Base-by-base conservation (phyloP, 1,140 invertebrate genomes). In the Eufriesea mexicana region DNA sequence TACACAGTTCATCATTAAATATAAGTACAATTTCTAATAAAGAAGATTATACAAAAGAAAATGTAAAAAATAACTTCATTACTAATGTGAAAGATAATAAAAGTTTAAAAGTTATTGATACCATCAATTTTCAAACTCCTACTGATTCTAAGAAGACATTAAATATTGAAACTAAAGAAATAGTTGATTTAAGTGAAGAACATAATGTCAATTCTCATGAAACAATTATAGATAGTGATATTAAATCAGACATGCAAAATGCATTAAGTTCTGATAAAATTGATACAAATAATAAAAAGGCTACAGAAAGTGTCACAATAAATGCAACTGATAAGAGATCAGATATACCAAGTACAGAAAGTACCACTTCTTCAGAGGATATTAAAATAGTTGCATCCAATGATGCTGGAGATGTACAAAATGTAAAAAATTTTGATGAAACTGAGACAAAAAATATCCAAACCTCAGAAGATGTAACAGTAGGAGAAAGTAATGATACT, bases 171-270 rank as follows among this genome's bases (percentile, higher is more conserved):
- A 1, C 0, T 62, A 1, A 25, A 45, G 2, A 54, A 61, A 4
- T 2, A 23, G 5, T 6, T 71, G 28, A 55, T 47, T 64, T 20
- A 28, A 16, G 35, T 51, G 5, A 72, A 49, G 14, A 47, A 35
- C 9, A 16, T 61, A n/a, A 59, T 78, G 10, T 18, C 35, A 47
- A 14, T 76, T 64, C 84, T 78, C 57, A 73, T 35, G 49, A 85
- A 75, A n/a, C 55, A 78, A 80, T 82, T 83, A 66, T 78, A 68
- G 79, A 79, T 84, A 79, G 79, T 47, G 83, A 84, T 78, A 78
- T 75, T 67, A 84, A 90, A 9, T 5, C 14, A 18, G 28, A 64
- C 35, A 6, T 64, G 8, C 28, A 35, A 64, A 35, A 16, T 20
- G 18, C 35, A 1, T 6, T 10, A 59, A 59, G 8, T 59, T 20